Evolutionary conservation across 2,113 vertebrate genomes (phyloP).

Genomic region (Cisticola juncidis): DNA sequence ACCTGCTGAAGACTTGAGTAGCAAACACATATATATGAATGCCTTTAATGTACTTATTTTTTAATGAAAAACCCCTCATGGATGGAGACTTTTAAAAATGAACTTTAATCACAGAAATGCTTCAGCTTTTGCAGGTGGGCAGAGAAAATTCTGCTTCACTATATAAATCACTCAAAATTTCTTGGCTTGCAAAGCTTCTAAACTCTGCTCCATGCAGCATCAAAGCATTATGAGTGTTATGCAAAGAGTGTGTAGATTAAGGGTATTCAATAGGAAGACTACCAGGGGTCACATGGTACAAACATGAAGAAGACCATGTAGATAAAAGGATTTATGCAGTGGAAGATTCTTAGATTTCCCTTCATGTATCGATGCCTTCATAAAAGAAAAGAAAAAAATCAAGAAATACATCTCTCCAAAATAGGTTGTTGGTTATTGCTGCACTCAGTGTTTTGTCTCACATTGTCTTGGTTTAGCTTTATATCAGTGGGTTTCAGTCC

Average conservation of each 20-base stretch:
- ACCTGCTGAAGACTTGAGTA: neutral
- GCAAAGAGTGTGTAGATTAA: neutral
- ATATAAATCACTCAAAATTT: slow-evolving; percentile 2
- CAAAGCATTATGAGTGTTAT: slow-evolving; percentile 1
- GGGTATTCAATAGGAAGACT: slow-evolving; percentile 12
- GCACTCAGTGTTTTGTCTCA: neutral
- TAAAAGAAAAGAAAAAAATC: neutral
- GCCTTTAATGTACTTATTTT: neutral
- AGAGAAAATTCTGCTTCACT: slow-evolving; percentile 43
- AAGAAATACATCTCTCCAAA: neutral
- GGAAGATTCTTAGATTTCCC: neutral
- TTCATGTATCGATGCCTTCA: neutral
- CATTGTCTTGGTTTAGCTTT: neutral
- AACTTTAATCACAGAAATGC: neutral
- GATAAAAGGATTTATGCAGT: slow-evolving; percentile 22
- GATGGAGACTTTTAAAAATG: slow-evolving; percentile 28
- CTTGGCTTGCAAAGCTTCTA: neutral
- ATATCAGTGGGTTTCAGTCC: neutral
- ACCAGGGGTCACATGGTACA: neutral
- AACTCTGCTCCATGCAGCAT: neutral
- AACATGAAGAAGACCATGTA: neutral
- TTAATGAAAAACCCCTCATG: neutral
- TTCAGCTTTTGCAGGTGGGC: slow-evolving; percentile 35
- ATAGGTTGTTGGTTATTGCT: neutral
- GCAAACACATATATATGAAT: neutral